phyloP scores from a whole-genome alignment of 2,113 vertebrate genomes.

The Phocoena sinus region DNA sequence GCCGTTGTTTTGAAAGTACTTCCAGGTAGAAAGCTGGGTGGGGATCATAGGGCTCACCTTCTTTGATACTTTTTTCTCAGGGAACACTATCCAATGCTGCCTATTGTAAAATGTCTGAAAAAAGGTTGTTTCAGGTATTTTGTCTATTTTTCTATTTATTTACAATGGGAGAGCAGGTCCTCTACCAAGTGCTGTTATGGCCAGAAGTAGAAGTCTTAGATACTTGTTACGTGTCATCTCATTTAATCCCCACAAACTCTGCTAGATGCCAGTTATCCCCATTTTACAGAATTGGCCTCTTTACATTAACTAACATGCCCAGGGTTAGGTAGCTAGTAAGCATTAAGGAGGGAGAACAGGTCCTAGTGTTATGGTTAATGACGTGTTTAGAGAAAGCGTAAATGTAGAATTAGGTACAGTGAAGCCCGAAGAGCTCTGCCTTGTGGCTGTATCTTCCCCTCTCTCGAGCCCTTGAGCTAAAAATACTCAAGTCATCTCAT shows the following conservation, averaged over 20 bases:
- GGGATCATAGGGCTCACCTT: background rate
- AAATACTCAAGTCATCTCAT: background rate
- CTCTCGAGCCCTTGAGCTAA: background rate
- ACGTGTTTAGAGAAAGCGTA: background rate
- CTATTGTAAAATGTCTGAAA: background rate
- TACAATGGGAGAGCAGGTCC: background rate
- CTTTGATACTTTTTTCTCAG: background rate
- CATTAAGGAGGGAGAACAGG: background rate
- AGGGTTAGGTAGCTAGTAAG: background rate
- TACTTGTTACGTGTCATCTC: background rate
- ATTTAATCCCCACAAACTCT: background rate
- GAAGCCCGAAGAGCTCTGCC: background rate
- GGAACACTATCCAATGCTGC: background rate
- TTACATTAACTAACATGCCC: background rate
- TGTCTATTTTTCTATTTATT: background rate
- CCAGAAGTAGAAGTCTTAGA: background rate
- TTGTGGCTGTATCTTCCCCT: background rate
- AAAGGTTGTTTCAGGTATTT: background rate
- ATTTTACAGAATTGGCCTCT: background rate
- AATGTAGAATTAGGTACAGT: background rate
- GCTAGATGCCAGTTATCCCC: background rate
- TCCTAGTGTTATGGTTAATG: background rate
- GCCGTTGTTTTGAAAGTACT: background rate
- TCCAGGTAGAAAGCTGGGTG: background rate
- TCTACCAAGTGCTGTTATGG: background rate